Evolutionary conservation across 2,113 vertebrate genomes (phyloP).

Genomic region (Gopherus flavomarginatus): DNA sequence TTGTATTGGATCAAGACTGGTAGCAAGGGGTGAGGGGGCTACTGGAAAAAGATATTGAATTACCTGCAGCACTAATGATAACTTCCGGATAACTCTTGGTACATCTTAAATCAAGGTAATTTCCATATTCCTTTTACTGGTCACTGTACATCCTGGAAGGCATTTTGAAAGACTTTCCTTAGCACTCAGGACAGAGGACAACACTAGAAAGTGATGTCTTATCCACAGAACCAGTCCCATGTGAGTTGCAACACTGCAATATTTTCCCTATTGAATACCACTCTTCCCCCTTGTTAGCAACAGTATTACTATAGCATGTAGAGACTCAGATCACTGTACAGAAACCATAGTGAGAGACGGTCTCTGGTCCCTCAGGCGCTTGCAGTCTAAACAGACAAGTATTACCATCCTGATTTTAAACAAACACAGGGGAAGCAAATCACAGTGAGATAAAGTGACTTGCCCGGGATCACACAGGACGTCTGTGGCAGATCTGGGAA

Average conservation of each 20-base stretch:
- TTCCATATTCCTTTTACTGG: constrained; percentile 17
- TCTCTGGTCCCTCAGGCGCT: background rate
- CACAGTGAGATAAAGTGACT: background rate
- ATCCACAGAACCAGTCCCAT: background rate
- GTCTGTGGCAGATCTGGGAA: background rate
- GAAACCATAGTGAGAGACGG: background rate
- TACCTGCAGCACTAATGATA: background rate
- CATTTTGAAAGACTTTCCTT: background rate
- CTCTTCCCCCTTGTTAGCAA: background rate
- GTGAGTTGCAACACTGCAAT: background rate
- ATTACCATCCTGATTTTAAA: background rate
- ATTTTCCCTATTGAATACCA: background rate
- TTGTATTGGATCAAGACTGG: background rate
- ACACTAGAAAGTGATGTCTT: background rate
- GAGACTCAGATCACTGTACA: background rate
- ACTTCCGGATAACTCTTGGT: background rate
- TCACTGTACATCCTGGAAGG: constrained; percentile 11
- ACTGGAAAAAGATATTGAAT: background rate
- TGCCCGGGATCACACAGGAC: background rate
- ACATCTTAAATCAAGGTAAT: background rate
- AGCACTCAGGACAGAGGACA: background rate
- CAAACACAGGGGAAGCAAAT: background rate
- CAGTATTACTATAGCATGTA: background rate
- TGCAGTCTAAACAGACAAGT: background rate
- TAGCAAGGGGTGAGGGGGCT: background rate